Evolutionary conservation across 2,113 vertebrate species (phyloP), one percentile per base, ranked within the genome.

Genomic region (cattle (Bos taurus)): DNA sequence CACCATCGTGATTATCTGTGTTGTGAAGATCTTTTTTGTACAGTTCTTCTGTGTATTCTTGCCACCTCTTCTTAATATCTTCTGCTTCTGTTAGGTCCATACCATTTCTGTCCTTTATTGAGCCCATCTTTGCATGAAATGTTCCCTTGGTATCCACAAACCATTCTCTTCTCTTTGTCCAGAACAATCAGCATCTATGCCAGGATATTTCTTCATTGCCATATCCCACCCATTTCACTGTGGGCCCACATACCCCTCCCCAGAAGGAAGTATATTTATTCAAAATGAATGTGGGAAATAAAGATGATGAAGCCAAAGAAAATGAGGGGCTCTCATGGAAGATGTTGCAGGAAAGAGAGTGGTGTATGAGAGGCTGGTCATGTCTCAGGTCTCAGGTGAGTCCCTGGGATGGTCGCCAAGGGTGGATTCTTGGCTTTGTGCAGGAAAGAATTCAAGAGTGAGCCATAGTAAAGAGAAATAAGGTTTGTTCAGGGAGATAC

Each of bases 211-310:
- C 36, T 93, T 94, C 60, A 74, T 3, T 93, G 88, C 21, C 43
- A 40, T 30, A 74, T 9, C 6, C 15, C 21, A 14, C 30, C 19
- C 46, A 21, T 3, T 82, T 80, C 82, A 86, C 56, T 60, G 26
- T 28, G 43, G 25, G 21, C 14, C 52, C 33, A 84, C 11, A 40
- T n/a, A 16, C 26, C 46, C 62, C 30, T 95, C 74, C 19, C 17
- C 52, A 11, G 52, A 48, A 56, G 26, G n/a, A 81, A 85, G 26
- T 11, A n/a, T 26, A 36, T 83, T 89, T 80, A 62, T 93, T 15
- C 67, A 80, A 94, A 82, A 15, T 74, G 30, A 93, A 95, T 84
- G 77, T 84, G 78, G 11, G 46, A 83, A 97, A 83, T 95, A 91
- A 97, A 95, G 11, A 59, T 50, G 16, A 40, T 86, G 57, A 83